Percentiles rank a stretch among this genome's conserved stretches.
Evolutionary conservation across 2,113 vertebrate genomes (phyloP).

Genomic region (Butorides virescens): DNA sequence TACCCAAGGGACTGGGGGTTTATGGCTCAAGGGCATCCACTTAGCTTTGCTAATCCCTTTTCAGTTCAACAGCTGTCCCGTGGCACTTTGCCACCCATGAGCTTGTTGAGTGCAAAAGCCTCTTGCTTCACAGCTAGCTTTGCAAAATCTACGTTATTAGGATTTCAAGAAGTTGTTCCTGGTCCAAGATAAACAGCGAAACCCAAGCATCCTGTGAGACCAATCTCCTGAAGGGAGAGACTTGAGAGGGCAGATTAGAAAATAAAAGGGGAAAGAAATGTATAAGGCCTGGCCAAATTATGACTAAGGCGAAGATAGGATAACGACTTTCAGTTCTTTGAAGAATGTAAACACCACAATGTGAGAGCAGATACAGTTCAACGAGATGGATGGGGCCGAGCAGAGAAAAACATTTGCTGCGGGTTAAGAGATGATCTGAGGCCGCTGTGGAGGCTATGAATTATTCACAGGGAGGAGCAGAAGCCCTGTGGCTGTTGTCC

Average conservation of each 20-base stretch:
- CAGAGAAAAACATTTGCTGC: not conserved
- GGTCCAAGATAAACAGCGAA: constrained; percentile 60
- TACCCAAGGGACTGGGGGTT: not conserved
- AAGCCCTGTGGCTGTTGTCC: not conserved
- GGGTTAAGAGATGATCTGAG: not conserved
- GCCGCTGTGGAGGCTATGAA: not conserved
- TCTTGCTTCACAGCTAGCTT: constrained; percentile 53
- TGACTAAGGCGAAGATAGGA: constrained; percentile 46
- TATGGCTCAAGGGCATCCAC: not conserved
- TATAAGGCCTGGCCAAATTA: constrained; percentile 17
- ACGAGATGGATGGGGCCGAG: not conserved
- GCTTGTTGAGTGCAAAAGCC: constrained; percentile 18
- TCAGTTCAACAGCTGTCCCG: constrained; percentile 10
- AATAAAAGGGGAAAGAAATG: constrained; percentile 30
- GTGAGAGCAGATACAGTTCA: constrained; percentile 21
- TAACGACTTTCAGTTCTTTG: constrained; percentile 14
- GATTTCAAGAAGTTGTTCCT: not conserved
- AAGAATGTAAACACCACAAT: not conserved
- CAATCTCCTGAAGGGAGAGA: constrained; percentile 11
- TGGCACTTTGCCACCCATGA: not conserved
- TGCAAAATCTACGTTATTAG: not conserved
- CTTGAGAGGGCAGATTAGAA: constrained; percentile 32
- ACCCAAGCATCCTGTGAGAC: constrained; percentile 3
- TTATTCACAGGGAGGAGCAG: not conserved
- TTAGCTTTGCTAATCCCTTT: not conserved